Evolutionary conservation across 2,797 vertebrate species (phyloP).

Genomic region (Petrocephalus sullivani): DNA sequence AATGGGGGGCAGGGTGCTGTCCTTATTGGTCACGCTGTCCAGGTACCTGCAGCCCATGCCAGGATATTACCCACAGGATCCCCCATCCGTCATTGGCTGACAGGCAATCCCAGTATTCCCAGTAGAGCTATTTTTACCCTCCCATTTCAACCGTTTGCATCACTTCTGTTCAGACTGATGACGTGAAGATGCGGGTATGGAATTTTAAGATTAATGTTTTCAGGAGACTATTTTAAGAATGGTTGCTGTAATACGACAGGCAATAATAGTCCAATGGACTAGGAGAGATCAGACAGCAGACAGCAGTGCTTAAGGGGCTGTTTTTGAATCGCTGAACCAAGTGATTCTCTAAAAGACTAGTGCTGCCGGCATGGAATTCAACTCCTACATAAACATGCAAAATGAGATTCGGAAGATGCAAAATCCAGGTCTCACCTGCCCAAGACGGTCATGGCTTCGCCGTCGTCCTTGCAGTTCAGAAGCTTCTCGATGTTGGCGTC

Average conservation of each 20-base stretch:
- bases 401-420: neutral
- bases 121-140: neutral
- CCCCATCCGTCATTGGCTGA: neutral
- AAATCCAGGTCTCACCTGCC: conserved; percentile 70
- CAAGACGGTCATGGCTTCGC: conserved; percentile 96
- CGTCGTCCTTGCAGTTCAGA: conserved; percentile 90
- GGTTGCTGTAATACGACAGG: neutral
- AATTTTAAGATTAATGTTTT: neutral
- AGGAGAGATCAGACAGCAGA: neutral
- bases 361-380: neutral
- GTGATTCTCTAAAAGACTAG: neutral
- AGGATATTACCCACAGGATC: neutral
- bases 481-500: conserved; percentile 92
- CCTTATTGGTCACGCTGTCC: conserved; percentile 94
- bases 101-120: neutral
- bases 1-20: conserved; percentile 93
- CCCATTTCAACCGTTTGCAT: neutral
- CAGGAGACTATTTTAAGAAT: neutral
- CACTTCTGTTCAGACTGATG: neutral
- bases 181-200: neutral
- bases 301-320: neutral
- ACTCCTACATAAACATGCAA: neutral
- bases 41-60: conserved; percentile 69
- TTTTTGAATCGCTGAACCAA: neutral
- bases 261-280: neutral